Evolutionary conservation across 2,797 vertebrate genomes (phyloP).

Genomic region (Taenioides sp.): DNA sequence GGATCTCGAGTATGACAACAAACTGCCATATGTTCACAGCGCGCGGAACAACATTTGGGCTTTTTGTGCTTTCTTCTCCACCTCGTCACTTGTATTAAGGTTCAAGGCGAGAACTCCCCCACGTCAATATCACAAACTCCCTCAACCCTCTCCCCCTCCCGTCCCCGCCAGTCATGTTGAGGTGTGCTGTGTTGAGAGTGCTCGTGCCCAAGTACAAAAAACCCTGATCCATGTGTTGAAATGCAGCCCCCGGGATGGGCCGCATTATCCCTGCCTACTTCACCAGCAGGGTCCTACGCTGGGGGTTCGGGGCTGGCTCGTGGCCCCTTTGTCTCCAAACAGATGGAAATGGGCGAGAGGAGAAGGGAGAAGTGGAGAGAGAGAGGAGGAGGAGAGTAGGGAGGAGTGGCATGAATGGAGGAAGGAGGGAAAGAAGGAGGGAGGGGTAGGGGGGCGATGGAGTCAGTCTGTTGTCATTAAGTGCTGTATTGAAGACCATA

Average conservation of each 20-base stretch:
- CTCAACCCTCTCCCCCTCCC: neutral
- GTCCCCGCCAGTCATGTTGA: conserved; percentile 22
- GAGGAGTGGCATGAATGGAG: conserved; percentile 52
- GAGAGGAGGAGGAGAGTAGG: conserved; percentile 35
- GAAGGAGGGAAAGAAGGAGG: conserved; percentile 12
- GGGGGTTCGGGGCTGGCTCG: conserved; percentile 77
- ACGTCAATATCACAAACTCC: conserved; percentile 37
- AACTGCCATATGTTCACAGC: conserved; percentile 79
- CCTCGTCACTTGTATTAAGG: conserved; percentile 54
- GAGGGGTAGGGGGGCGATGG: conserved; percentile 57
- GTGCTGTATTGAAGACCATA: conserved; percentile 79
- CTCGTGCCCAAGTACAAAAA: conserved; percentile 69
- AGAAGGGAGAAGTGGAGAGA: conserved; percentile 70
- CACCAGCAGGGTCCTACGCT: conserved; percentile 81
- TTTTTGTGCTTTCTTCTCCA: conserved; percentile 63
- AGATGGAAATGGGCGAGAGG: conserved; percentile 83
- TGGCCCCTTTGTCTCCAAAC: conserved; percentile 85
- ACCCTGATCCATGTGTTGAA: conserved; percentile 84
- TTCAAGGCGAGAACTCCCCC: conserved; percentile 66
- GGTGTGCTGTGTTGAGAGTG: conserved; percentile 49
- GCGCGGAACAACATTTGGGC: conserved; percentile 70
- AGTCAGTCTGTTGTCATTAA: conserved; percentile 87
- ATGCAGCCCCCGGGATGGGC: conserved; percentile 82
- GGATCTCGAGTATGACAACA: conserved; percentile 74
- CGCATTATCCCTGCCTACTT: conserved; percentile 83